phyloP scores from a whole-genome alignment of 2,888 invertebrate species.

The Sesamia inferens region DNA sequence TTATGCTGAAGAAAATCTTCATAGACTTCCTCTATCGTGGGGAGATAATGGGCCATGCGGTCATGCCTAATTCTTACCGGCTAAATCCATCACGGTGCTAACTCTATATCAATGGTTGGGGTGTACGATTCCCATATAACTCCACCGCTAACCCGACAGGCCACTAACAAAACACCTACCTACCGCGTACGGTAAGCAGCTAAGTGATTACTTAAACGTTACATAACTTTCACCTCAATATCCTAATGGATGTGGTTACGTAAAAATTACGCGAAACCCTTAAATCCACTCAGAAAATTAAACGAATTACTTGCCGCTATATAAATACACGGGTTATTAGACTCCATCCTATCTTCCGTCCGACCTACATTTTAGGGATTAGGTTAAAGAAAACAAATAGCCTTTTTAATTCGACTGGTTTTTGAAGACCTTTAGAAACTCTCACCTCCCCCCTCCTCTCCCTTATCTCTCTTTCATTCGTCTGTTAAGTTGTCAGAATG shows the following conservation, averaged over 20 bases:
- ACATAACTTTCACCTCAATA: conserved; percentile 44
- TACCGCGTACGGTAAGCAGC: conserved; percentile 7
- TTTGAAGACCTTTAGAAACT: neutral
- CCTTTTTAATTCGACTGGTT: neutral
- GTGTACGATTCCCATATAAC: too few species aligned
- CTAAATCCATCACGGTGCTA: too few species aligned
- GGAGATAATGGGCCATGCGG: too few species aligned
- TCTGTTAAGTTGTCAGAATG: neutral
- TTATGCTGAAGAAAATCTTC: too few species aligned
- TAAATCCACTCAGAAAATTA: conserved; percentile 41
- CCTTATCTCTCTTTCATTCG: too few species aligned
- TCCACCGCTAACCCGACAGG: too few species aligned
- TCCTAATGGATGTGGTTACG: conserved; percentile 45
- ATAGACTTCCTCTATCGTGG: too few species aligned
- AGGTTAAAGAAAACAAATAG: too few species aligned
- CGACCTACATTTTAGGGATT: neutral
- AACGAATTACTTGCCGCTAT: conserved; percentile 30
- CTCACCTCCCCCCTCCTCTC: too few species aligned
- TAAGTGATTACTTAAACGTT: conserved; percentile 49
- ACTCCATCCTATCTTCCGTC: neutral
- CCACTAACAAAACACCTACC: neutral
- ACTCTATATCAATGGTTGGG: too few species aligned
- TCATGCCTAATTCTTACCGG: too few species aligned
- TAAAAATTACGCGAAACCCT: conserved; percentile 41
- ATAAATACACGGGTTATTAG: conserved; percentile 11